These are phyloP conservation scores for Cyanoliseus patagonus DNA, from an alignment of 2,113 vertebrate species.

Conservation along the genomic window DNA sequence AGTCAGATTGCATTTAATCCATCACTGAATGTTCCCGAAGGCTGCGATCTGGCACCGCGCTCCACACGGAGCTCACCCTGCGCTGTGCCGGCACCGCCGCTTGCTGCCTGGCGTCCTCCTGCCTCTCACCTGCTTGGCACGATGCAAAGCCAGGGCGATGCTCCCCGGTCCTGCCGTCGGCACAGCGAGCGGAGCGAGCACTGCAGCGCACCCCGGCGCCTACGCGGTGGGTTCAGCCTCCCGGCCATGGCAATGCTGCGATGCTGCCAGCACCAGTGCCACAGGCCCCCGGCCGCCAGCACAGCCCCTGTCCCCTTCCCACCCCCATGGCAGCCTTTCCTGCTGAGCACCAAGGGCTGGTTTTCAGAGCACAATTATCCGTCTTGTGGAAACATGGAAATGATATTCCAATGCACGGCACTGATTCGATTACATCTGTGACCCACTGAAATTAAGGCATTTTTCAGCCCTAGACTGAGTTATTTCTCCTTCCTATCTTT, in stretches of 20 bases:
- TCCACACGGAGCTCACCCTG: conserved; percentile 33
- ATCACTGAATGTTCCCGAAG: conserved; percentile 66
- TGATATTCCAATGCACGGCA: neutral
- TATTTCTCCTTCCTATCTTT: neutral
- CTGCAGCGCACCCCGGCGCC: rapidly evolving
- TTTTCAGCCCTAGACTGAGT: conserved; percentile 33
- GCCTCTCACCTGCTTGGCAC: neutral
- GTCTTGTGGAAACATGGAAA: conserved; percentile 22
- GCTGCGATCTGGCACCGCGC: conserved; percentile 50
- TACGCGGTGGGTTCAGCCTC: neutral
- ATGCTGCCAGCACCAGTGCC: neutral
- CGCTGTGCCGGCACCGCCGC: rapidly evolving
- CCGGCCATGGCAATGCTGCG: neutral
- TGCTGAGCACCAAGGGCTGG: neutral
- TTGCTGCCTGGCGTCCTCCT: neutral
- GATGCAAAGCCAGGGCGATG: rapidly evolving
- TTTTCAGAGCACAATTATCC: conserved; percentile 31
- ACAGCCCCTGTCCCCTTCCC: neutral
- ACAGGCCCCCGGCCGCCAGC: neutral
- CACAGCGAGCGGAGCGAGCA: rapidly evolving
- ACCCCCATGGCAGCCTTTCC: neutral
- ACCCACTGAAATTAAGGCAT: conserved; percentile 38
- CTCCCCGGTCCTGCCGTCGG: neutral
- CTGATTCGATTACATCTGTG: conserved; percentile 43
- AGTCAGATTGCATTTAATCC: conserved; percentile 68